Evolutionary conservation across 2,888 invertebrate species (phyloP).

Genomic region (Scaptomyza polygonia): DNA sequence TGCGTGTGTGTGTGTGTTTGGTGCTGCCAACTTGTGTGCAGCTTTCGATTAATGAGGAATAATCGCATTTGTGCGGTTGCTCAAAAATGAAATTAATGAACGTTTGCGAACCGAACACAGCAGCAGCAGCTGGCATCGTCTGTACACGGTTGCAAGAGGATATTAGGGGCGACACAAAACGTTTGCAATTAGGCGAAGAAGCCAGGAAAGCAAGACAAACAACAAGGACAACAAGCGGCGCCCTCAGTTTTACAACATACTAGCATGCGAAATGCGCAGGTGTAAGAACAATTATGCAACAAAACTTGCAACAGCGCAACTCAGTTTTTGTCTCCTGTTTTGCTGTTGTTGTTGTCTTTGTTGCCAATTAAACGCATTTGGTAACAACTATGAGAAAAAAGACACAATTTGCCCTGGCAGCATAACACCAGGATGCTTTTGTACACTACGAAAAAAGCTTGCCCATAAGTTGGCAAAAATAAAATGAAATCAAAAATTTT

Average conservation of each 20-base stretch:
- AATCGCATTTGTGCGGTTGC: slow-evolving; percentile 32
- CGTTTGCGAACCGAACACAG: background rate
- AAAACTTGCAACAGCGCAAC: slow-evolving; percentile 24
- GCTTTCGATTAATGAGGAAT: slow-evolving; percentile 41
- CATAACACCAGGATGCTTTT: background rate
- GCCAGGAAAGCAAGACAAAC: slow-evolving; percentile 12
- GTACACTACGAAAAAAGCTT: background rate
- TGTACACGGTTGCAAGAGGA: background rate
- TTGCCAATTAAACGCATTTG: slow-evolving; percentile 79
- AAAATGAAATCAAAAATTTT: background rate
- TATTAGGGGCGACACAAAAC: slow-evolving; percentile 36
- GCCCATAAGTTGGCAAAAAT: background rate
- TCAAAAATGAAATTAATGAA: slow-evolving; percentile 18
- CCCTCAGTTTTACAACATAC: background rate
- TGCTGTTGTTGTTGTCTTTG: slow-evolving; percentile 30
- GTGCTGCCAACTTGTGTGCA: slow-evolving; percentile 19
- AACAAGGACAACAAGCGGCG: slow-evolving; percentile 20
- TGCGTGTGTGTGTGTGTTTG: background rate
- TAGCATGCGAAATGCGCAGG: background rate
- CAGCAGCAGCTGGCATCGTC: slow-evolving; percentile 1
- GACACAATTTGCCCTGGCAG: slow-evolving; percentile 17
- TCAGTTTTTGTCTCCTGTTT: background rate
- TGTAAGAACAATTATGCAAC: slow-evolving; percentile 62
- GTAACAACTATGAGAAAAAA: slow-evolving; percentile 44
- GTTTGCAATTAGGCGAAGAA: slow-evolving; percentile 66